A percentile compares a stretch with the other conserved stretches of the same genome.
Evolutionary conservation across 2,797 vertebrate species (phyloP).

Genomic region (Nyctibius grandis): DNA sequence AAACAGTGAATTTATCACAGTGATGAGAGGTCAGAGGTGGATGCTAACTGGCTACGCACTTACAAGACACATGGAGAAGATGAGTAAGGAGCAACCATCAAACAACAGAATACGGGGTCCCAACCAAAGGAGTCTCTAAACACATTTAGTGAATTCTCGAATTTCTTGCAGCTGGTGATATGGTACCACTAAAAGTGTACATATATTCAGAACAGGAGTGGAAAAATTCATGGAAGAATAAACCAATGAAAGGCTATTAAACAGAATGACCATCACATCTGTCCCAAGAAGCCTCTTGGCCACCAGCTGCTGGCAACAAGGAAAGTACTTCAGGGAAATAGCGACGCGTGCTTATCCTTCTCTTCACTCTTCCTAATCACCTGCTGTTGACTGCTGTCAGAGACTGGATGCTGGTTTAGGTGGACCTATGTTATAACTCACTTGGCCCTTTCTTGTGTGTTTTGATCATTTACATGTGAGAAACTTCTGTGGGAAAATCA

Average conservation of each 20-base stretch:
- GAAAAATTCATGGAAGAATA: not conserved
- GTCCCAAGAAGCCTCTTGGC: not conserved
- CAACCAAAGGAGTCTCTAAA: not conserved
- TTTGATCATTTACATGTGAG: not conserved
- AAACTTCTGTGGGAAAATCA: not conserved
- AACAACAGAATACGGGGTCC: not conserved
- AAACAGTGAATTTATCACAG: not conserved
- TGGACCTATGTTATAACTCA: not conserved
- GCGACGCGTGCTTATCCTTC: fast-evolving
- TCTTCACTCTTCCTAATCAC: not conserved
- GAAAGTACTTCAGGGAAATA: not conserved
- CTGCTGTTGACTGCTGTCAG: not conserved
- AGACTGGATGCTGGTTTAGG: not conserved
- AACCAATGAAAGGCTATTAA: not conserved
- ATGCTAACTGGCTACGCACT: not conserved
- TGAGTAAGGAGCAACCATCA: not conserved
- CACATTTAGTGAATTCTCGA: not conserved
- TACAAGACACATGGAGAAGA: not conserved
- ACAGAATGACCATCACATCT: not conserved
- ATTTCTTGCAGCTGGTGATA: not conserved
- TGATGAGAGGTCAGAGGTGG: not conserved
- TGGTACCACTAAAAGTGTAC: not conserved
- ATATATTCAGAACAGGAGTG: not conserved
- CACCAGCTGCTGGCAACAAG: not conserved
- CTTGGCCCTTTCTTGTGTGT: not conserved